Conservation (phyloP, 2,888 invertebrate genomes). For the Plagodis dolabraria region DNA sequence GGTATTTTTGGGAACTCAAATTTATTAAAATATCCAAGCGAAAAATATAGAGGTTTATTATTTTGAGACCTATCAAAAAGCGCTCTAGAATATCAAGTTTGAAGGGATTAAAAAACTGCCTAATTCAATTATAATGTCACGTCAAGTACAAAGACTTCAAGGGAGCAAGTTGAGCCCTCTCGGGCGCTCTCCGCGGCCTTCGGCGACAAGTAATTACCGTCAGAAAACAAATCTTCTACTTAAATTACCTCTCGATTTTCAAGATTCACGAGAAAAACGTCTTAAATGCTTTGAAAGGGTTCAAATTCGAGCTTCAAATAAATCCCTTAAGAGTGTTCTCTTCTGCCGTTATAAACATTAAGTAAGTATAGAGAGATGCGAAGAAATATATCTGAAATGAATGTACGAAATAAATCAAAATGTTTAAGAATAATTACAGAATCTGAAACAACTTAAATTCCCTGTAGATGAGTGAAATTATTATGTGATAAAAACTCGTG, state of each 20-base stretch:
- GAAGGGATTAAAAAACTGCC: constrained; percentile 27
- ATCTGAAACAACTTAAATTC: constrained; percentile 5
- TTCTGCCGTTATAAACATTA: background rate
- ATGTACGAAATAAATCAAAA: background rate
- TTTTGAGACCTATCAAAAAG: too few relatives aligned
- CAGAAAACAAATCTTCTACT: constrained; percentile 48
- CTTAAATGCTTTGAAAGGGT: constrained; percentile 19
- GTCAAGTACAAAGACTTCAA: constrained; percentile 34
- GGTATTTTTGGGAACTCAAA: background rate
- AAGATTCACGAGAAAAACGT: constrained; percentile 23
- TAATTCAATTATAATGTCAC: constrained; percentile 36
- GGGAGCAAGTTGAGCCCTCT: constrained; percentile 32
- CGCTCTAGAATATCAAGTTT: constrained; percentile 8
- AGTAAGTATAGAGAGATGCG: background rate
- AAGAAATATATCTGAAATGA: background rate
- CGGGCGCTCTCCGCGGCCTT: constrained; percentile 32
- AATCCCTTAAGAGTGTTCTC: constrained; percentile 2
- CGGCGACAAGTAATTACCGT: constrained; percentile 43
- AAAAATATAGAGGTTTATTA: too few relatives aligned
- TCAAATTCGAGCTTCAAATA: constrained; percentile 20
- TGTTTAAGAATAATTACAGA: background rate
- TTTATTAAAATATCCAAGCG: constrained; percentile 6
- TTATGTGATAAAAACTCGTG: constrained; percentile 27
- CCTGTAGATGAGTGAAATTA: constrained; percentile 18
- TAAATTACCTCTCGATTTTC: constrained; percentile 51